Evolutionary conservation across 2,797 vertebrate genomes (phyloP).

Genomic region (Mastacembelus armatus): DNA sequence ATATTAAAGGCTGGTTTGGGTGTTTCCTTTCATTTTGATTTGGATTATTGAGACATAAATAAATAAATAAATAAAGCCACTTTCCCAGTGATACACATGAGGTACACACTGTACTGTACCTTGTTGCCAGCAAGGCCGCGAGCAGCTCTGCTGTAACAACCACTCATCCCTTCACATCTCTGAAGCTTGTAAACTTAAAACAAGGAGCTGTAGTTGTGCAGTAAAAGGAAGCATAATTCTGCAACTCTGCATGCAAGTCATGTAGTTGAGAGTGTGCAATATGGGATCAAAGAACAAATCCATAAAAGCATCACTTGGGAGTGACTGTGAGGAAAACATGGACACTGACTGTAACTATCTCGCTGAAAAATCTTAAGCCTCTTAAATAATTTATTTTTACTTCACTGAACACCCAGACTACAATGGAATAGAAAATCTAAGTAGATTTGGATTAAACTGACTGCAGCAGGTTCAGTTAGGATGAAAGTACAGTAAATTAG

Average conservation of each 20-base stretch:
- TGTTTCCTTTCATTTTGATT: background rate
- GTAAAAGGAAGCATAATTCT: background rate
- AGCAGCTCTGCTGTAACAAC: background rate
- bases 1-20: background rate
- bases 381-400: background rate
- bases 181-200: constrained; percentile 12
- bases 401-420: background rate
- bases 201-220: background rate
- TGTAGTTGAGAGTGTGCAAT: background rate
- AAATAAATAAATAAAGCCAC: no score
- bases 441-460: background rate
- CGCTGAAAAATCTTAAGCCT: background rate
- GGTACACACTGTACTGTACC: no score
- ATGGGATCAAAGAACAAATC: constrained; percentile 28
- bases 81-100: no score
- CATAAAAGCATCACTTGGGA: constrained; percentile 4
- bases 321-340: background rate
- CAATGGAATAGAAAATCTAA: background rate
- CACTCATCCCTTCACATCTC: background rate
- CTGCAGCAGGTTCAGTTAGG: constrained; percentile 10
- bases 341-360: background rate
- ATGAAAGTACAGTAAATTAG: constrained; percentile 17
- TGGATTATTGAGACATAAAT: no score
- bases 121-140: background rate
- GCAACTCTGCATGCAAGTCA: constrained; percentile 1